Conservation (phyloP, 2,113 vertebrate species). For the Rostratula benghalensis region DNA sequence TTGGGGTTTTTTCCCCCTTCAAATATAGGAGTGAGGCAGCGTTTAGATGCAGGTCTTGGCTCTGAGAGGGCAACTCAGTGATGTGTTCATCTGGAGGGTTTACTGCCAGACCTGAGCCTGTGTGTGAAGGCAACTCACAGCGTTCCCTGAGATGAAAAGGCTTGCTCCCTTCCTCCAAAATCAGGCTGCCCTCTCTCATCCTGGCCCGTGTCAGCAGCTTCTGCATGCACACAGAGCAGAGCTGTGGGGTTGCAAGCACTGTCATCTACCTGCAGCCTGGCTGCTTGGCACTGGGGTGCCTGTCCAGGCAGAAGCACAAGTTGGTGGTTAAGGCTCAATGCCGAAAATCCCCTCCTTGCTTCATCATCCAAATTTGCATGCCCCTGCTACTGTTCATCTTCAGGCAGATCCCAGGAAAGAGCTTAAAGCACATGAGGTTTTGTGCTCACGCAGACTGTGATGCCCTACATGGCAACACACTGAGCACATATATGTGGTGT, state of each 20-base stretch:
- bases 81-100: background rate
- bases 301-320: background rate
- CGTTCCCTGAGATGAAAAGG: background rate
- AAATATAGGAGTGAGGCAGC: background rate
- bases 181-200: background rate
- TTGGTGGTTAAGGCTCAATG: background rate
- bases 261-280: accelerated
- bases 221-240: accelerated
- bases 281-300: background rate
- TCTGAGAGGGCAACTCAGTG: background rate
- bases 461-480: accelerated
- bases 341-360: background rate
- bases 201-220: accelerated
- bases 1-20: background rate
- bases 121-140: background rate
- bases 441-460: accelerated
- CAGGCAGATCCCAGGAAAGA: background rate
- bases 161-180: background rate
- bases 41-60: background rate
- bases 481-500: accelerated
- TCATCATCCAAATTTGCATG: background rate
- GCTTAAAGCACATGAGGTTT: accelerated
- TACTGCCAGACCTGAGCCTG: background rate
- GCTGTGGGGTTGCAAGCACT: background rate
- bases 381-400: background rate